Base-by-base conservation (phyloP, 2,888 invertebrate genomes). In the Cephus sareptanus region DNA sequence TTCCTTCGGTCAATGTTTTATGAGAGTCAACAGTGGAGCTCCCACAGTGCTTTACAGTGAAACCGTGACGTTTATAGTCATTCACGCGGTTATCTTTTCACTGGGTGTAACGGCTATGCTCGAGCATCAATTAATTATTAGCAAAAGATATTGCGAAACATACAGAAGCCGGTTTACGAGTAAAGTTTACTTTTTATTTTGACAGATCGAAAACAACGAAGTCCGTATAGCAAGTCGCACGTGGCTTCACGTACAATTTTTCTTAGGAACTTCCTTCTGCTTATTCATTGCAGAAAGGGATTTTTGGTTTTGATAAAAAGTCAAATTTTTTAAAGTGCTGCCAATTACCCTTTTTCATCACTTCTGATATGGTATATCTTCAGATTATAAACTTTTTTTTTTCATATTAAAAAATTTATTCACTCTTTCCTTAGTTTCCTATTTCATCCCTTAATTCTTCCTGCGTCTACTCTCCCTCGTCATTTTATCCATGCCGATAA, bases 391-490 rank as follows among this genome's bases (percentile, higher is more conserved):
- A 3, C 13, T 13, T 37, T 13, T 4, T 40, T 37, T 15, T 40
- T 15, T 37, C 6, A 40, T 40, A 15, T 6, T 15, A 23, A 40
- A 15, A 6, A 56, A 9, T 56, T 56, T 15, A 56, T 23, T 56
- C 15, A 56, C 6, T 56, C 40, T 6, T 40, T 23, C 15, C 1
- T 9, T 56, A 56, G 6, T 56, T 23, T 56, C 23, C 23, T 56
- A 15, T 71, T 74, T 77, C 77, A 70, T 74, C 71, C 56, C 73
- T 69, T 9, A 6, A 3, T 56, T 34, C 75, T 12, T 33, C 34
- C 69, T 70, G 34, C 73, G 75, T 68, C 40, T 71, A 56, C 35
- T 69, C 75, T 75, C 74, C 79, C 75, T 80, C 81, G 77, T 79
- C 80, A 81, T 83, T 76, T 80, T 9, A 56, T 35, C 40, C 40